Percentiles rank a stretch among this genome's conserved stretches.
Evolutionary conservation across 2,888 invertebrate genomes (phyloP).

Genomic region (Acrobasis consociella): DNA sequence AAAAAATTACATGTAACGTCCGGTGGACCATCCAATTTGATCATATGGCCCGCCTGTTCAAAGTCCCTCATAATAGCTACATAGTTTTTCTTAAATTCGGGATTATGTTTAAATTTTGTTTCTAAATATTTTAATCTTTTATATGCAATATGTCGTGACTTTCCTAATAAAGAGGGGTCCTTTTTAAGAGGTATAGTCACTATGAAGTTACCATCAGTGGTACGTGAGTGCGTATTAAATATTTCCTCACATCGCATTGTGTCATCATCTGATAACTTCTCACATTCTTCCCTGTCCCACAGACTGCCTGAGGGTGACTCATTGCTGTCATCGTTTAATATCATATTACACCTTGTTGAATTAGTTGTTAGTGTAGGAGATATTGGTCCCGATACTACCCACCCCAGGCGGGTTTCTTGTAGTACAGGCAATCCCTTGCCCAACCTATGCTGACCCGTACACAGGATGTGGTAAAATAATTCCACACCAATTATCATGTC

Average conservation of each 20-base stretch:
- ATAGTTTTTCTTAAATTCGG: conserved; percentile 14
- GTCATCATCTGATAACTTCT: no score
- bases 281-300: no score
- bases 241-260: background rate
- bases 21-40: background rate
- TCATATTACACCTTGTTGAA: background rate
- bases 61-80: conserved; percentile 23
- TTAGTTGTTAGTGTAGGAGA: conserved; percentile 5
- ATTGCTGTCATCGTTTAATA: no score
- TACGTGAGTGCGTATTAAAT: background rate
- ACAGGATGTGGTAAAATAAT: conserved; percentile 24
- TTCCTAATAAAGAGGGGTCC: background rate
- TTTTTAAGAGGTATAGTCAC: background rate
- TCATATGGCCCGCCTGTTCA: conserved; percentile 18
- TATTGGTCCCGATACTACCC: conserved; percentile 23
- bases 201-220: no score
- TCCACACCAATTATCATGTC: conserved; percentile 26
- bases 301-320: no score
- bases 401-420: conserved; percentile 25
- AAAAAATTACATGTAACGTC: conserved; percentile 7
- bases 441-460: conserved; percentile 23
- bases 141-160: background rate
- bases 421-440: conserved; percentile 23
- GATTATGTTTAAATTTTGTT: conserved; percentile 6
- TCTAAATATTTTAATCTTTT: conserved; percentile 10